Percentiles rank a stretch among this genome's conserved stretches.
These are phyloP conservation scores for Istiophorus platypterus DNA, from an alignment of 2,113 vertebrate genomes.

Conservation along the genomic window DNA sequence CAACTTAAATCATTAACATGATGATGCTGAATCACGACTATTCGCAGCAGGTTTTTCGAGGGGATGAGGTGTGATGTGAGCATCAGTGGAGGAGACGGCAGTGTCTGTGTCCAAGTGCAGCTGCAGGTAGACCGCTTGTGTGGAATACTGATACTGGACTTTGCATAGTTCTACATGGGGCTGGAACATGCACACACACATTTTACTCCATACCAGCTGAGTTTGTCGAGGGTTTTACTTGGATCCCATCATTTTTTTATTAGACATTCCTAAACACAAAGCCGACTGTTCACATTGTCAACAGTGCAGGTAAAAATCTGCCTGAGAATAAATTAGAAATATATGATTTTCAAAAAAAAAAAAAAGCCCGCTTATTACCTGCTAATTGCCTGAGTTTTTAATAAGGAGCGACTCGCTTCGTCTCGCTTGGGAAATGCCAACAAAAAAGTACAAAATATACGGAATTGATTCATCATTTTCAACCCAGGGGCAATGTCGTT, in stretches of 20 bases:
- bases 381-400: conserved; percentile 7
- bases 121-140: neutral
- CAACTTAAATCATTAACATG: conserved; percentile 55
- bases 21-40: conserved; percentile 48
- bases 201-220: neutral
- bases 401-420: conserved; percentile 10
- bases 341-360: neutral
- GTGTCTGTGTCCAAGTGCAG: neutral
- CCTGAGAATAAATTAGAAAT: neutral
- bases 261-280: too few relatives aligned
- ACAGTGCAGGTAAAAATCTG: too few relatives aligned
- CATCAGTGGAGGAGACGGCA: conserved; percentile 29
- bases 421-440: conserved; percentile 22
- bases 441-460: conserved; percentile 15
- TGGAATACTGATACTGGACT: neutral
- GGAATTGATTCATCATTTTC: conserved; percentile 24
- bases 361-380: too few relatives aligned
- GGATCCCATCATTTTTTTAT: neutral
- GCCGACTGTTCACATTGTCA: too few relatives aligned
- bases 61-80: conserved; percentile 5
- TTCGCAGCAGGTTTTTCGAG: conserved; percentile 34
- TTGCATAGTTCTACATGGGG: too few relatives aligned
- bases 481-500: conserved; percentile 2
- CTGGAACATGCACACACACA: too few relatives aligned
- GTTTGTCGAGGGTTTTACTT: neutral